These are phyloP conservation scores for Dicrostonyx torquatus DNA, from an alignment of 2,797 vertebrate species.

Conservation along the genomic window DNA sequence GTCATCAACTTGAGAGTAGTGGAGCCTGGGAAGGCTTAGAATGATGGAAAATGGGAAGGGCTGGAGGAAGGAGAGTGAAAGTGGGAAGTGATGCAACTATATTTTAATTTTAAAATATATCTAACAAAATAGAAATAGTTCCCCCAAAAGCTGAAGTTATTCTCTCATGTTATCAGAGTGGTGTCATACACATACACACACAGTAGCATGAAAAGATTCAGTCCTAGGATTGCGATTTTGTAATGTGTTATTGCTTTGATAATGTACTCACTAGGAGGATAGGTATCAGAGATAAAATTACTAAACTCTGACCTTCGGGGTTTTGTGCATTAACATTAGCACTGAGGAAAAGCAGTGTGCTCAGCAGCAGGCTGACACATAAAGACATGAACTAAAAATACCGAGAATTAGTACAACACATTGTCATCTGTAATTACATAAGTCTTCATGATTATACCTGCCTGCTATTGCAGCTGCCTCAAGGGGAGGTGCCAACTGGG, in stretches of 20 bases:
- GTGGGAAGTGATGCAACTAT: not conserved
- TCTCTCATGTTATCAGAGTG: not conserved
- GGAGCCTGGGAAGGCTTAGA: too few species aligned
- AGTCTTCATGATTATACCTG: not conserved
- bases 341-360: not conserved
- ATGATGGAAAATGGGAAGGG: not conserved
- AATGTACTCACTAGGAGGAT: slow-evolving; percentile 1
- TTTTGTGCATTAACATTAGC: not conserved
- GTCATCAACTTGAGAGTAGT: not conserved
- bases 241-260: not conserved
- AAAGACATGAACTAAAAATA: slow-evolving; percentile 9
- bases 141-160: not conserved
- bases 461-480: not conserved
- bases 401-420: not conserved
- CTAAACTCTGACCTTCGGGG: not conserved
- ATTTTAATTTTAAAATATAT: not conserved
- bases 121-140: not conserved
- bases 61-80: not conserved
- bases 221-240: not conserved
- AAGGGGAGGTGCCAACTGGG: not conserved
- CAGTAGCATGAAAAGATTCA: not conserved
- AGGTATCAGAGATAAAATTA: not conserved
- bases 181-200: not conserved
- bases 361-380: not conserved
- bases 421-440: not conserved